These are phyloP conservation scores for Phenacoccus solenopsis DNA, from an alignment of 1,140 invertebrate genomes.

Conservation along the genomic window DNA sequence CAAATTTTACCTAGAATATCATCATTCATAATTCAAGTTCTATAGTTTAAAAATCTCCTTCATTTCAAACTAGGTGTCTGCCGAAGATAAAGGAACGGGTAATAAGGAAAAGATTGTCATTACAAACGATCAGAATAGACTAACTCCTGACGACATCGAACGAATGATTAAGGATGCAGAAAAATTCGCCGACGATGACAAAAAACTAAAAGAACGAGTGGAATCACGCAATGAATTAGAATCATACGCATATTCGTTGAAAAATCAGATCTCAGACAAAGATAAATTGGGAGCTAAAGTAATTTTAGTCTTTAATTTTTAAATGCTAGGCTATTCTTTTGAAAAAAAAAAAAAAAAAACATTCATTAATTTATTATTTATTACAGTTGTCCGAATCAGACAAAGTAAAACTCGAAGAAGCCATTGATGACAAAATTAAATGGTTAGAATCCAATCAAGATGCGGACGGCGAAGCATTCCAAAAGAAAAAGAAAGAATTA, in stretches of 20 bases:
- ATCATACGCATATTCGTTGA: constrained; percentile 94
- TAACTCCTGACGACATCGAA: constrained; percentile 96
- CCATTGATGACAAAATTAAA: constrained; percentile 93
- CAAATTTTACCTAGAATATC: constrained; percentile 23
- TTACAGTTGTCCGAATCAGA: constrained; percentile 64
- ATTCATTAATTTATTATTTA: constrained; percentile 21
- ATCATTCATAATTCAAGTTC: background rate
- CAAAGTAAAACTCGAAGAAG: constrained; percentile 89
- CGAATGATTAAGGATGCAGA: constrained; percentile 98
- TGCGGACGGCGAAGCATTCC: constrained; percentile 84
- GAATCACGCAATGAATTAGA: constrained; percentile 92
- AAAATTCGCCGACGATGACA: constrained; percentile 97
- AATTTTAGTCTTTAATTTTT: constrained; percentile 20
- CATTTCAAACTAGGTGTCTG: constrained; percentile 54
- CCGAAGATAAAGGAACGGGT: constrained; percentile 96
- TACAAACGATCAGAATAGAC: constrained; percentile 93
- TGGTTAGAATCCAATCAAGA: constrained; percentile 96
- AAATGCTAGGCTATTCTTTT: background rate
- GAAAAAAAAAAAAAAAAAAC: too few species aligned
- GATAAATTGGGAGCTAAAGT: constrained; percentile 93
- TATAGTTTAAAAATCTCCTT: background rate
- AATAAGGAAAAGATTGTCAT: constrained; percentile 98
- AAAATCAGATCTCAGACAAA: constrained; percentile 95
- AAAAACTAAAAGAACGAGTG: constrained; percentile 91
- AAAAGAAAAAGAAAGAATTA: constrained; percentile 93